Percentiles rank a stretch among this genome's conserved stretches.
Evolutionary conservation across 1,140 invertebrate genomes (phyloP).

Genomic region (Sminthurinus signatus): DNA sequence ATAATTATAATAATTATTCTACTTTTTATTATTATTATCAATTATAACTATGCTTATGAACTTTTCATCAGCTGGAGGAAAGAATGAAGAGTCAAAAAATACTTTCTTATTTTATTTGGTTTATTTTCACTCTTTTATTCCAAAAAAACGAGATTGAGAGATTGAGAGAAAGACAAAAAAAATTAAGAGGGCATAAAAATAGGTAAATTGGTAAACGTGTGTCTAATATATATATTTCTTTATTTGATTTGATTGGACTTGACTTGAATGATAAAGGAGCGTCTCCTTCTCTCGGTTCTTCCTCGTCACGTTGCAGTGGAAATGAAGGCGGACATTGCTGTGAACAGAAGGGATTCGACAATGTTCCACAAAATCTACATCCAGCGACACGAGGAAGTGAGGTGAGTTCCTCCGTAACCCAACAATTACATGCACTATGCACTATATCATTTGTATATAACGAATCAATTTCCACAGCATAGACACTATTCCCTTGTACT

Average conservation of each 20-base stretch:
- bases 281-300: conserved; percentile 82
- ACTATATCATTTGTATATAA: not conserved
- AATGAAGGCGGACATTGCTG: conserved; percentile 94
- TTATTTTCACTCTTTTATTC: too few species aligned
- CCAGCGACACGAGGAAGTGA: conserved; percentile 86
- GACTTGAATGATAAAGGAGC: conserved; percentile 58
- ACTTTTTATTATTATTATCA: too few species aligned
- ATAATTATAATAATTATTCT: too few species aligned
- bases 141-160: too few species aligned
- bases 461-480: conserved; percentile 6
- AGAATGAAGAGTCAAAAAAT: too few species aligned
- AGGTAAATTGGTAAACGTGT: conserved; percentile 1
- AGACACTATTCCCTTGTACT: conserved; percentile 40
- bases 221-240: conserved; percentile 34
- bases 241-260: too few species aligned
- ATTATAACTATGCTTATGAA: too few species aligned
- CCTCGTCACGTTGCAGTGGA: conserved; percentile 94
- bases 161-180: too few species aligned
- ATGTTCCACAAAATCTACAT: conserved; percentile 98
- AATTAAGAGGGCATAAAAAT: too few species aligned
- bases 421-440: too few species aligned
- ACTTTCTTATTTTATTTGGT: too few species aligned
- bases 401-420: conserved; percentile 53
- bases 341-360: conserved; percentile 62
- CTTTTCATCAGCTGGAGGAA: too few species aligned